Evolutionary conservation across 2,113 vertebrate species (phyloP), one percentile per base, ranked within the genome.

Genomic region (Dipodomys stephensi): DNA sequence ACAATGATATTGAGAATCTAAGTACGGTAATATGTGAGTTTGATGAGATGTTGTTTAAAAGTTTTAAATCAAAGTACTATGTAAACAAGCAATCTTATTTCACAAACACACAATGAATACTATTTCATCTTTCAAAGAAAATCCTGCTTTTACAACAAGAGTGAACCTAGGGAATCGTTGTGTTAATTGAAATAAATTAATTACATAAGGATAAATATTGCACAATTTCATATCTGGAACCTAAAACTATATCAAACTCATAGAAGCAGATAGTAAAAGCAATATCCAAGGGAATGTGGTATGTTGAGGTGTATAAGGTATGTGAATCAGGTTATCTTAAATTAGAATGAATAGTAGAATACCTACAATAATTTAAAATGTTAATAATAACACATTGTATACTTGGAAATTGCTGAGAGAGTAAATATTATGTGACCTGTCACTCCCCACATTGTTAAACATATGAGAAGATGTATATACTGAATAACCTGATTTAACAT

Each of bases 271-370:
- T 7, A 53, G 6, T 49, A 53, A 35, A 77, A 7, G 5, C 39
- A 32, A 28, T 16, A 46, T 60, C 27, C 19, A 30, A 49, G 2
- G 23, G 2, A 49, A 1, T 22, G 6, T 22, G 9, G 12, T 15
- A 39, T 4, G 4, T 1, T 4, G 6, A 0, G 5, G 12, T 23
- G 49, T 49, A 16, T 11, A 35, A 5, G 11, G 19, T 71, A 53
- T 7, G 9, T 5, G 57, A 44, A 71, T 35, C 15, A 6, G 81
- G 4, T 9, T 57, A 68, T 12, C 19, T 88, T 57, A 12, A 46
- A 4, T 78, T 57, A 68, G 12, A n/a, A 83, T 46, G 10, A 76
- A 57, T 25, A 60, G 44, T 8, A 44, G 19, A 39, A 32, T n/a
- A 16, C 27, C 53, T 46, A 25, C 39, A 65, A 27, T 18, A 30